These are phyloP conservation scores for Macrosteles quadrilineatus DNA, from an alignment of 1,140 invertebrate genomes.

Conservation along the genomic window DNA sequence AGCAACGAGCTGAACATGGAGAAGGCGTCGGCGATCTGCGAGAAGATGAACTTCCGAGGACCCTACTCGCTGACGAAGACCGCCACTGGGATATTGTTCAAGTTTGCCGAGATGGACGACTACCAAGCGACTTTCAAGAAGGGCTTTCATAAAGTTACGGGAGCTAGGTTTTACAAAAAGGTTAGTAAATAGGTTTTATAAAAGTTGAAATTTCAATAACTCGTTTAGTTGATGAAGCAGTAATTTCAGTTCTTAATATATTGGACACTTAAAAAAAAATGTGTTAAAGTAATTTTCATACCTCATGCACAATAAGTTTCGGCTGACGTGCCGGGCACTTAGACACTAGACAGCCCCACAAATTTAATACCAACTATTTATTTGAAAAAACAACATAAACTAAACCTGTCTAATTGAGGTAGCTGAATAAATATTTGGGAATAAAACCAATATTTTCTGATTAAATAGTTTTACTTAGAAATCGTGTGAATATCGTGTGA, in stretches of 20 bases:
- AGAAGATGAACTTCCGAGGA: conserved; percentile 83
- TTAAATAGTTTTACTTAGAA: too few relatives aligned
- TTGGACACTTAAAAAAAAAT: too few relatives aligned
- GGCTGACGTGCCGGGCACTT: too few relatives aligned
- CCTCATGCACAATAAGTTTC: too few relatives aligned
- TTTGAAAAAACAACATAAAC: too few relatives aligned
- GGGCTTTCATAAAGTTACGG: conserved; percentile 81
- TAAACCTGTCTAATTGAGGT: too few relatives aligned
- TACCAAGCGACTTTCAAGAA: conserved; percentile 83
- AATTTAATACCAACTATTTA: too few relatives aligned
- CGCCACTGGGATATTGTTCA: conserved; percentile 83
- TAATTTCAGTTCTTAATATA: background rate
- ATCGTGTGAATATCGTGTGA: too few relatives aligned
- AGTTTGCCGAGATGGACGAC: conserved; percentile 81
- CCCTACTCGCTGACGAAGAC: conserved; percentile 83
- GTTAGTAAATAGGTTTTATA: conserved; percentile 51
- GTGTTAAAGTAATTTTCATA: too few relatives aligned
- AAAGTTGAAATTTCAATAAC: conserved; percentile 4
- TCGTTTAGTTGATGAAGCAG: background rate
- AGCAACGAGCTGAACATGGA: conserved; percentile 81
- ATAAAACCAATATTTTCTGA: too few relatives aligned
- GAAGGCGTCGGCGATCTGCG: conserved; percentile 79
- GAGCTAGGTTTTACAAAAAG: conserved; percentile 75
- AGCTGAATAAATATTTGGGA: too few relatives aligned
- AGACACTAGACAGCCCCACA: too few relatives aligned